Conservation (phyloP, 2,797 vertebrate genomes). For the Halcyon chelicuti region DNA sequence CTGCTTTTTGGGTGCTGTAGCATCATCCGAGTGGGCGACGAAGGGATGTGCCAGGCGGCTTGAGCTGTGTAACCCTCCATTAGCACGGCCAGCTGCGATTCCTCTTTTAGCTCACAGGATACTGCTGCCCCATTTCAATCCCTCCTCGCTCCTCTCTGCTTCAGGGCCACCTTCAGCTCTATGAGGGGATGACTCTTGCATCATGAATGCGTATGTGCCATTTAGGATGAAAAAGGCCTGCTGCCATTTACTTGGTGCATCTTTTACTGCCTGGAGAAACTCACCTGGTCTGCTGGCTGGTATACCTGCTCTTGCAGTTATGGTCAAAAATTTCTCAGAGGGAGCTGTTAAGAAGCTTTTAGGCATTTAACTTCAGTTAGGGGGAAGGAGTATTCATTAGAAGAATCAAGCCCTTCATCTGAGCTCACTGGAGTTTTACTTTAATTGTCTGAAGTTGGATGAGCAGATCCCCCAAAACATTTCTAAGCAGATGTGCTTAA, state of each 20-base stretch:
- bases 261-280: background rate
- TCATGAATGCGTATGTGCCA: fast-evolving
- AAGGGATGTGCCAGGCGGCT: background rate
- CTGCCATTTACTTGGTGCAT: background rate
- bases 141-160: background rate
- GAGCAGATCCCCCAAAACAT: background rate
- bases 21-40: background rate
- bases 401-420: background rate
- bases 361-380: background rate
- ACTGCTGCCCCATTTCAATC: background rate
- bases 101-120: fast-evolving
- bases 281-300: background rate
- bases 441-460: background rate
- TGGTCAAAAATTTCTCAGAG: background rate
- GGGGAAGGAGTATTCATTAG: background rate
- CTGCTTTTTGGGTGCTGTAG: background rate
- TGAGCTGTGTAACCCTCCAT: background rate
- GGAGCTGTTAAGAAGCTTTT: background rate
- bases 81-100: background rate
- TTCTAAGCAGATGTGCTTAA: background rate
- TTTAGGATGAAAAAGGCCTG: background rate
- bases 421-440: background rate
- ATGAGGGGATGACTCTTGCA: background rate
- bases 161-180: background rate
- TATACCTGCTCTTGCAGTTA: background rate